Conservation (phyloP, 1,140 invertebrate species). For the Drosophila oshimai region DNA sequence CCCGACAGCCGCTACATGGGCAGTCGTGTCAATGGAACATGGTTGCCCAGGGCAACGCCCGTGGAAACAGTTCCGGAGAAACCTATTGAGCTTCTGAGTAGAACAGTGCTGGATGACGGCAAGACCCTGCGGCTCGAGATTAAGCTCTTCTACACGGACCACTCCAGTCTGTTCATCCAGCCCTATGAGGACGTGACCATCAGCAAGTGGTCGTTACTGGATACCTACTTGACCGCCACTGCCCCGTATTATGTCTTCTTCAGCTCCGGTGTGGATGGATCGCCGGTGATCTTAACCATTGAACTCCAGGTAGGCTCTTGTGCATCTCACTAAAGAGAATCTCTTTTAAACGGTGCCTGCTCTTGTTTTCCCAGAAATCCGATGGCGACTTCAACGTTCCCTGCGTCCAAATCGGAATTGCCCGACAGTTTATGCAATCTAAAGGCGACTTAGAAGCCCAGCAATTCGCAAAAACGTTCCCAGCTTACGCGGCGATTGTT, state of each 20-base stretch:
- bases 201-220: constrained; percentile 85
- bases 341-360: neutral
- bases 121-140: constrained; percentile 38
- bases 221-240: constrained; percentile 84
- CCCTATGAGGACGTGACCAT: constrained; percentile 85
- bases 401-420: constrained; percentile 3
- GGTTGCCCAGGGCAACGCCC: constrained; percentile 18
- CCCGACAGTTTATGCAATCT: neutral
- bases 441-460: constrained; percentile 12
- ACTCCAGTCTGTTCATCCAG: constrained; percentile 87
- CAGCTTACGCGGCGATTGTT: neutral
- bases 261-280: constrained; percentile 84
- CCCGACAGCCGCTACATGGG: constrained; percentile 73
- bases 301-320: constrained; percentile 13
- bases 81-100: constrained; percentile 18
- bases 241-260: constrained; percentile 87
- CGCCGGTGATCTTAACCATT: constrained; percentile 84
- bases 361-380: constrained; percentile 76
- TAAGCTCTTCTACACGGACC: constrained; percentile 85
- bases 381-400: constrained; percentile 35
- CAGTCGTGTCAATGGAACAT: constrained; percentile 15
- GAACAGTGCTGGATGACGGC: constrained; percentile 10
- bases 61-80: neutral
- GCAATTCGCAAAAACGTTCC: constrained; percentile 21
- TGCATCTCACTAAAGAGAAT: neutral